Conservation (phyloP, 2,888 invertebrate genomes). For the Polydrusus cervinus region DNA sequence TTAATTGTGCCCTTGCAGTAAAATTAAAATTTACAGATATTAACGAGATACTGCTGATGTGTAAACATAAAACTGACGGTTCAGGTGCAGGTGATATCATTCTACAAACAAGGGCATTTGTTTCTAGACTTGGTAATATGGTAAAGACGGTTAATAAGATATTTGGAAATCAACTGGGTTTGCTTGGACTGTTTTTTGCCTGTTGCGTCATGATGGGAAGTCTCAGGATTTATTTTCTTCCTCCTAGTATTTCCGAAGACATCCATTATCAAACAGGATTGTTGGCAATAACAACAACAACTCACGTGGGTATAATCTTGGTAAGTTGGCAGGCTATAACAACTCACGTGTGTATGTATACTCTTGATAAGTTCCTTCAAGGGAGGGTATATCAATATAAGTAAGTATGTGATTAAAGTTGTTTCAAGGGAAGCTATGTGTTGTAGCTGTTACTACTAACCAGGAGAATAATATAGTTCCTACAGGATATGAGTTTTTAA, state of each 20-base stretch:
- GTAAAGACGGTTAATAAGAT: constrained; percentile 2
- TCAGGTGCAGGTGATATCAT: neutral
- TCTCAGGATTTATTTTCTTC: neutral
- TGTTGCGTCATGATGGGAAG: neutral
- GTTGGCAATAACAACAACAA: neutral
- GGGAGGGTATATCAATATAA: too few relatives aligned
- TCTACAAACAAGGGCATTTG: neutral
- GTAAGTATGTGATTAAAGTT: too few relatives aligned
- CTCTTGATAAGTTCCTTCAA: neutral
- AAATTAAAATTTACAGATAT: constrained; percentile 2
- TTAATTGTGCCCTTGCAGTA: neutral
- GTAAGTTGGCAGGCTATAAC: neutral
- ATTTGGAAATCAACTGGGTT: neutral
- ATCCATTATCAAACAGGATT: neutral
- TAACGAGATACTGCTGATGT: neutral
- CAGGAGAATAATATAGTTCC: too few relatives aligned
- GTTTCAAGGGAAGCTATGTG: too few relatives aligned
- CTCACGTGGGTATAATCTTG: neutral
- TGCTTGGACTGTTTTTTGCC: neutral
- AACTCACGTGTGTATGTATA: too few relatives aligned
- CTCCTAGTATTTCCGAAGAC: neutral
- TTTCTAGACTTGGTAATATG: neutral
- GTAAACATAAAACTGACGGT: neutral
- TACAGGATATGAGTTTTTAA: too few relatives aligned
- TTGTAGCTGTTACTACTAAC: too few relatives aligned